Evolutionary conservation across 1,140 invertebrate species (phyloP), one percentile per base, ranked within the genome.

Genomic region (Zaprionus lachaisei): DNA sequence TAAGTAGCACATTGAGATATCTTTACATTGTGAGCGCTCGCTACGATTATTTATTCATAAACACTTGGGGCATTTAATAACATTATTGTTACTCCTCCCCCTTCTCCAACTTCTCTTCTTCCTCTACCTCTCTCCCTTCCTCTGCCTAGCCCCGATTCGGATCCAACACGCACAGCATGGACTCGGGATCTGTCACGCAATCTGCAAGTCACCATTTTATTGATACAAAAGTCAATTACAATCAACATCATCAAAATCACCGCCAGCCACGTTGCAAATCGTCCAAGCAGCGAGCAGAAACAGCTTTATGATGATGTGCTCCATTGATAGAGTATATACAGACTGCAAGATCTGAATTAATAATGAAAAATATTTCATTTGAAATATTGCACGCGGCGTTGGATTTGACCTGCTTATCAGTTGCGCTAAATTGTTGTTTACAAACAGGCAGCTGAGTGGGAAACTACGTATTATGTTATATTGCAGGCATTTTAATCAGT

Each of bases 151-250:
- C 71, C 4, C 49, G 57, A 73, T 89, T 79, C 15, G 70, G 79
- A 47, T 81, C 64, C 60, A 60, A 57, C 47, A 79, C 58, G 68
- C 82, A 82, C n/a, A 76, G 57, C 79, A 72, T 81, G 49, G 72
- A 41, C 54, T 69, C 63, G 20, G 77, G 80, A 72, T 83, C 80
- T 58, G 84, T 87, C 31, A 89, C n/a, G 54, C 81, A 87, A 72
- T 82, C 72, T 86, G 54, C 44, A 81, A 81, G 24, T 3, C 12
- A 56, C 15, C 11, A 44, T 70, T 69, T 56, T 65, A 54, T 62
- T 72, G 68, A 60, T 70, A 76, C 41, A 64, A 57, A 20, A n/a
- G 26, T 58, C 22, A 51, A 24, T 14, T 51, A 51, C 20, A 51
- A 51, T 24, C 22, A 24, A 12, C 47, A 24, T 51, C 22, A 51